Percentiles rank a stretch among this genome's conserved stretches.
Conservation (phyloP, 1,140 invertebrate species). For the Propsilocerus akamusi region DNA sequence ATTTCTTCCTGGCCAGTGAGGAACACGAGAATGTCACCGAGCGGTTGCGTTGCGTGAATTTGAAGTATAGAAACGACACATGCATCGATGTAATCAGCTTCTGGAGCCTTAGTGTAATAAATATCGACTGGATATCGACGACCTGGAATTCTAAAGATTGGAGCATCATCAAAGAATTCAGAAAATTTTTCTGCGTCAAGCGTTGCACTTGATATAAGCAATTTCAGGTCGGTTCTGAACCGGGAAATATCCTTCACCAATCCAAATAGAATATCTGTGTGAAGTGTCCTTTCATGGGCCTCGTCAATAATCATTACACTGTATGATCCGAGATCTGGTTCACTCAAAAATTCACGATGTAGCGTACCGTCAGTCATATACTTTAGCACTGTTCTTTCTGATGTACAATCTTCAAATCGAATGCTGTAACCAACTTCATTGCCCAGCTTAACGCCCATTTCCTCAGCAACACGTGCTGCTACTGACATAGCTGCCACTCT, state of each 20-base stretch:
- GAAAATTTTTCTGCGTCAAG: slow-evolving; percentile 98
- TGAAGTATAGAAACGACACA: slow-evolving; percentile 92
- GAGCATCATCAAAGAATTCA: slow-evolving; percentile 95
- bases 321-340: slow-evolving; percentile 86
- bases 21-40: slow-evolving; percentile 93
- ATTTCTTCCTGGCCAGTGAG: slow-evolving; percentile 94
- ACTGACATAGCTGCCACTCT: slow-evolving; percentile 98
- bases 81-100: slow-evolving; percentile 96
- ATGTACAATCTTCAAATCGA: slow-evolving; percentile 98
- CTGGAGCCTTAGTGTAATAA: slow-evolving; percentile 97
- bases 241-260: slow-evolving; percentile 94
- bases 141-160: slow-evolving; percentile 93
- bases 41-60: slow-evolving; percentile 91
- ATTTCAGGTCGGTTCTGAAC: slow-evolving; percentile 86
- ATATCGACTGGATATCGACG: slow-evolving; percentile 80
- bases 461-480: slow-evolving; percentile 96
- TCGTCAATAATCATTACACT: slow-evolving; percentile 99
- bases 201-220: slow-evolving; percentile 95
- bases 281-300: slow-evolving; percentile 94
- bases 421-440: slow-evolving; percentile 99
- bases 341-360: slow-evolving; percentile 90
- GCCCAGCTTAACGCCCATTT: slow-evolving; percentile 96
- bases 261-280: slow-evolving; percentile 97
- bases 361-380: slow-evolving; percentile 99
- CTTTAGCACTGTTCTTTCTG: slow-evolving; percentile 89